Percentiles rank a stretch among this genome's conserved stretches.
Conservation (phyloP, 2,888 invertebrate species). For the Sycophila texana region DNA sequence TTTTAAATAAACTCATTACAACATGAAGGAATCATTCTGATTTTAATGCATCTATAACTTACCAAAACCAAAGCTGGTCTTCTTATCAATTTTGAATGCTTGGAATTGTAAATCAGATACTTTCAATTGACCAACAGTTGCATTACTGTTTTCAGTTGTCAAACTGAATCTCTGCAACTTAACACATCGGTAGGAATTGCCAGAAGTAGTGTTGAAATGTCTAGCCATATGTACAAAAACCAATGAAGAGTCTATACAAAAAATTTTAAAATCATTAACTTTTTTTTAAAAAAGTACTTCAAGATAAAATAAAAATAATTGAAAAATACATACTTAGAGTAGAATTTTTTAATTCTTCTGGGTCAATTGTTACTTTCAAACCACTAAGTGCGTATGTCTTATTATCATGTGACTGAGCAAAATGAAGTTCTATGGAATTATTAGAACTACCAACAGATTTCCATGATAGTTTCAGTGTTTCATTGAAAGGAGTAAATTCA, state of each 20-base stretch:
- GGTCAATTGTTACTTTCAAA: conserved; percentile 65
- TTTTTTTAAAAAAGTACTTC: not conserved
- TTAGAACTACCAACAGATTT: conserved; percentile 61
- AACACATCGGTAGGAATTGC: conserved; percentile 85
- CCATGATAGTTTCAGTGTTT: conserved; percentile 75
- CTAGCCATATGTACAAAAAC: conserved; percentile 35
- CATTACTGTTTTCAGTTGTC: conserved; percentile 70
- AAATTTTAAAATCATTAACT: not conserved
- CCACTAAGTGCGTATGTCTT: conserved; percentile 65
- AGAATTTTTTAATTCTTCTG: conserved; percentile 71
- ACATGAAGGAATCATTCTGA: conserved; percentile 18
- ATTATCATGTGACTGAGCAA: conserved; percentile 72
- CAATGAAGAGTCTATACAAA: conserved; percentile 22
- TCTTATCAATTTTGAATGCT: conserved; percentile 81
- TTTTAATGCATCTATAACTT: conserved; percentile 66
- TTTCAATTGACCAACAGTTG: conserved; percentile 77
- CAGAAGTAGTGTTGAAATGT: conserved; percentile 65
- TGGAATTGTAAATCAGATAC: conserved; percentile 84
- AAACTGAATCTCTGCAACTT: conserved; percentile 79
- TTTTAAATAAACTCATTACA: conserved; percentile 1
- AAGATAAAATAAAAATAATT: too few species aligned
- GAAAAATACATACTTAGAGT: conserved; percentile 61
- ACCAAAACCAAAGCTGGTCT: conserved; percentile 81
- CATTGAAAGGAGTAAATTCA: conserved; percentile 72
- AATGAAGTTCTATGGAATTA: conserved; percentile 73